These are phyloP conservation scores for Xiphophorus hellerii DNA, from an alignment of 2,113 vertebrate species.

Conservation along the genomic window DNA sequence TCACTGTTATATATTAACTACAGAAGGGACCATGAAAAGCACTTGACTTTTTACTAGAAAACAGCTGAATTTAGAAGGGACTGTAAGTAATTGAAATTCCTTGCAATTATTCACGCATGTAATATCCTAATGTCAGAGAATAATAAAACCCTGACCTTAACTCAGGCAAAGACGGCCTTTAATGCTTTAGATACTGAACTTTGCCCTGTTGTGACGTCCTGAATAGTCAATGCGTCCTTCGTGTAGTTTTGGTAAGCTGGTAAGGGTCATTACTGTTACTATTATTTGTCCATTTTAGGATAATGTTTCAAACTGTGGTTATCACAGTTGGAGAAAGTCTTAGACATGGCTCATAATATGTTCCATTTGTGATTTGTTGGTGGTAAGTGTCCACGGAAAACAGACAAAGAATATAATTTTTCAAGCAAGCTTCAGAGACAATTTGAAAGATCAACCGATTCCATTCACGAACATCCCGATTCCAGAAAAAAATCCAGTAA, in stretches of 20 bases:
- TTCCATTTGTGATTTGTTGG: no score
- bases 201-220: no score
- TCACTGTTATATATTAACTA: slow-evolving; percentile 26
- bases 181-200: no score
- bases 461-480: no score
- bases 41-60: slow-evolving; percentile 28
- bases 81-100: slow-evolving; percentile 29
- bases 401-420: no score
- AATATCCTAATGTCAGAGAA: slow-evolving; percentile 15
- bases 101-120: slow-evolving; percentile 35
- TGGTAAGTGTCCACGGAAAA: no score
- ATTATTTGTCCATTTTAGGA: not conserved
- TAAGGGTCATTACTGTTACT: not conserved
- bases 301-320: not conserved
- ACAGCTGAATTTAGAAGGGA: slow-evolving; percentile 26
- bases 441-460: no score
- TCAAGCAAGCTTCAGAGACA: no score
- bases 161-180: no score
- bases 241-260: not conserved
- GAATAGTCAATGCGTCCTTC: not conserved
- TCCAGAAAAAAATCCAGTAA: no score
- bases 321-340: not conserved
- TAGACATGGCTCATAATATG: no score
- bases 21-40: slow-evolving; percentile 32
- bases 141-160: slow-evolving; percentile 4